Conservation (phyloP, 2,888 invertebrate genomes). For the Noctuana brunneofusca region DNA sequence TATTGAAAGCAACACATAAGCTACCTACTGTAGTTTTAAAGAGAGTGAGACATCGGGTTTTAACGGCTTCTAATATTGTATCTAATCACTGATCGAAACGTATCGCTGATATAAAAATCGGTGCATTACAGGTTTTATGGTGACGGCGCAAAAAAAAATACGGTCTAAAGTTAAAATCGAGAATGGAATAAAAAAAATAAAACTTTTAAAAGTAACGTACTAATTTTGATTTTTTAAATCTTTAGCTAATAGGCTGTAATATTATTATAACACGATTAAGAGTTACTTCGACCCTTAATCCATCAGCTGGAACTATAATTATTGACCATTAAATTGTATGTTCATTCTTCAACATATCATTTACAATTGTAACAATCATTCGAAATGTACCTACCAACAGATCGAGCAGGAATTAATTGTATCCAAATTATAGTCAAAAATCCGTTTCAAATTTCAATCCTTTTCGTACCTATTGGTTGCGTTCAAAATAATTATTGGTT, state of each 20-base stretch:
- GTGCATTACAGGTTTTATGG: too few species aligned
- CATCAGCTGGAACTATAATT: constrained; percentile 47
- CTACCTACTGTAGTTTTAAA: too few species aligned
- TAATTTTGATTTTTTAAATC: not conserved
- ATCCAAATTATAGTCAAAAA: constrained; percentile 13
- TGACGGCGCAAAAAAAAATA: too few species aligned
- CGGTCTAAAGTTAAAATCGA: too few species aligned
- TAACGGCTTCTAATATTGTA: too few species aligned
- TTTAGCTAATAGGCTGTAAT: not conserved
- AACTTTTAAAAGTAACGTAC: not conserved
- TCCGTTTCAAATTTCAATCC: constrained; percentile 15
- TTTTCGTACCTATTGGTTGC: constrained; percentile 16
- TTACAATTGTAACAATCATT: constrained; percentile 36
- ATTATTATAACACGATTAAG: constrained; percentile 11
- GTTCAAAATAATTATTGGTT: constrained; percentile 30
- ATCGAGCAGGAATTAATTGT: constrained; percentile 19
- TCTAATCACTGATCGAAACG: too few species aligned
- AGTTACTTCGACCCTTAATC: constrained; percentile 32
- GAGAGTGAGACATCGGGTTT: too few species aligned
- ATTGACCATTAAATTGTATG: constrained; percentile 44
- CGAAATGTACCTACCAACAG: constrained; percentile 14
- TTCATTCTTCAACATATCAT: constrained; percentile 51
- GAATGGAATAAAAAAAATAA: not conserved
- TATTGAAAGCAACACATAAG: too few species aligned
- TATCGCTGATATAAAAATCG: too few species aligned